Percentiles rank a stretch among this genome's conserved stretches.
These are phyloP conservation scores for Paralichthys olivaceus DNA, from an alignment of 2,113 vertebrate genomes.

Conservation along the genomic window DNA sequence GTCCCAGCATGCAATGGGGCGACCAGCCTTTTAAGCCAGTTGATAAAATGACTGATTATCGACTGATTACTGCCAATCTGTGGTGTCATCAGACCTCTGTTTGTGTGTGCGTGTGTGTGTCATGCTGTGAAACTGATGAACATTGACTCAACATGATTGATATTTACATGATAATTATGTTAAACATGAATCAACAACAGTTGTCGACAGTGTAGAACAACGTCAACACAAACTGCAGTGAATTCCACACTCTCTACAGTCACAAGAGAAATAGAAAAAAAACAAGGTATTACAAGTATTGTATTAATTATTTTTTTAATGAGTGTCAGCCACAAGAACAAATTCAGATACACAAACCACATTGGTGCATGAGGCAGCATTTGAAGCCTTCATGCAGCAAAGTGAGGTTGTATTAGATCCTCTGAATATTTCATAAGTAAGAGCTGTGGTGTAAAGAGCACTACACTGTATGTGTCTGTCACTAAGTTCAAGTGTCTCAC, in stretches of 20 bases:
- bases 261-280: too few species aligned
- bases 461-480: too few species aligned
- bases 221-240: not conserved
- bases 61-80: conserved; percentile 6
- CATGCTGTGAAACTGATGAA: not conserved
- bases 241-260: too few species aligned
- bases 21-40: not conserved
- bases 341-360: not conserved
- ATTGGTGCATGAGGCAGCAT: not conserved
- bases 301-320: too few species aligned
- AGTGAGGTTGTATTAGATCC: not conserved
- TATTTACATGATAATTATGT: conserved; percentile 1
- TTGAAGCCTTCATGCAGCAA: not conserved
- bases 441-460: not conserved
- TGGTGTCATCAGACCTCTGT: conserved; percentile 1
- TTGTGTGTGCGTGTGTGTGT: conserved; percentile 8
- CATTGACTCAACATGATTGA: not conserved
- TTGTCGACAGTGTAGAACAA: not conserved
- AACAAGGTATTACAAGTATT: too few species aligned
- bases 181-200: not conserved
- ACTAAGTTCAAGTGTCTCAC: not conserved
- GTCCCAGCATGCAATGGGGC: conserved; percentile 15
- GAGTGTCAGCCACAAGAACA: not conserved
- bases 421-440: not conserved
- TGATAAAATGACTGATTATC: conserved; percentile 24